Conservation (phyloP, 2,888 invertebrate species). For the Dolichomitus sp. region DNA sequence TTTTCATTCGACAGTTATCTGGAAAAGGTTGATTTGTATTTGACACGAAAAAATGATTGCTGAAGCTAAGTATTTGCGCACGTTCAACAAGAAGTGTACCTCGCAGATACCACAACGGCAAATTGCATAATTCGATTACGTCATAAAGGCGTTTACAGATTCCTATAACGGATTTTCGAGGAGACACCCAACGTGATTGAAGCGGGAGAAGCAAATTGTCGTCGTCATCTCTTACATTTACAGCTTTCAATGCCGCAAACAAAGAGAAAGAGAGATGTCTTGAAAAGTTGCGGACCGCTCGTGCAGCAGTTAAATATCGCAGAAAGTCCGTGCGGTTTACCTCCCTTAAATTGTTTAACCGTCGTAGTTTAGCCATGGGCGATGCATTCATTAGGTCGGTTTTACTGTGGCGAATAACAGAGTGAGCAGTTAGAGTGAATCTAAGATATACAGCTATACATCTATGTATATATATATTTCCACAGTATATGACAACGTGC, state of each 20-base stretch:
- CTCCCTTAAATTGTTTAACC: conserved; percentile 80
- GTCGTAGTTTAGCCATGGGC: conserved; percentile 75
- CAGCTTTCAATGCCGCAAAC: conserved; percentile 14
- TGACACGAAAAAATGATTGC: background rate
- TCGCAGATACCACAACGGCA: background rate
- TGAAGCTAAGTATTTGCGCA: background rate
- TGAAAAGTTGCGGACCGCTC: conserved; percentile 29
- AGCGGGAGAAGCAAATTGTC: conserved; percentile 2
- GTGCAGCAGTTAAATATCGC: conserved; percentile 62
- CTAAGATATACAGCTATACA: conserved; percentile 44
- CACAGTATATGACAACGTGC: conserved; percentile 78
- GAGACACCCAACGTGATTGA: conserved; percentile 15
- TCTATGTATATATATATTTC: conserved; percentile 37
- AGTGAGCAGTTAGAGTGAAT: conserved; percentile 48
- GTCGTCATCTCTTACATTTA: conserved; percentile 19
- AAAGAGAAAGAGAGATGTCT: conserved; percentile 15
- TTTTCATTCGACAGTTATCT: background rate
- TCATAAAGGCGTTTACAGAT: conserved; percentile 30
- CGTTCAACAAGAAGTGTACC: background rate
- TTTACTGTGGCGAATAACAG: conserved; percentile 81
- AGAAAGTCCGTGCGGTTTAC: conserved; percentile 62
- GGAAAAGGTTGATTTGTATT: background rate
- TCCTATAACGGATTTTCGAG: conserved; percentile 28
- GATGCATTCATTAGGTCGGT: conserved; percentile 84
- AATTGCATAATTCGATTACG: conserved; percentile 32